Evolutionary conservation across 1,140 invertebrate genomes (phyloP).

Genomic region (Cyphomyrmex costatus): DNA sequence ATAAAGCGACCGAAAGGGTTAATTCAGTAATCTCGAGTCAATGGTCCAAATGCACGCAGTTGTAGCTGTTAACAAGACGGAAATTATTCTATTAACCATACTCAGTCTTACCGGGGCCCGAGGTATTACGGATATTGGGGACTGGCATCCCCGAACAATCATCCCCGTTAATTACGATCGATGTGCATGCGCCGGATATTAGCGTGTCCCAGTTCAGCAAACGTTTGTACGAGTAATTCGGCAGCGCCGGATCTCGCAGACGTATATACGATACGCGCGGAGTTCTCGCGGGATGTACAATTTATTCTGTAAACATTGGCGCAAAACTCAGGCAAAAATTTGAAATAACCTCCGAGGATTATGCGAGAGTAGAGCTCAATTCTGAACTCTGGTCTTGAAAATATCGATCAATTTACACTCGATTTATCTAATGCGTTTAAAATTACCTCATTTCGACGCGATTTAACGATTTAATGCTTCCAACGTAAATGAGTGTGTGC

Average conservation of each 20-base stretch:
- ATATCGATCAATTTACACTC: slow-evolving; percentile 33
- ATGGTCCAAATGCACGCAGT: slow-evolving; percentile 2
- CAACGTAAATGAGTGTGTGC: background rate
- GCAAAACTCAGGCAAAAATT: slow-evolving; percentile 6
- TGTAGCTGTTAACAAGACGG: slow-evolving; percentile 28
- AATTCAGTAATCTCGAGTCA: slow-evolving; percentile 22
- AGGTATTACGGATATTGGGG: slow-evolving; percentile 41
- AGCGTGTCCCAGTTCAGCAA: background rate
- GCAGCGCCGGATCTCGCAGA: background rate
- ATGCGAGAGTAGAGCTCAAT: background rate
- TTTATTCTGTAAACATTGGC: background rate
- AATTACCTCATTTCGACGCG: slow-evolving; percentile 41
- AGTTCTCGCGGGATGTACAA: background rate
- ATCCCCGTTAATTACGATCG: slow-evolving; percentile 34
- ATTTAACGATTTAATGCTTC: slow-evolving; percentile 13
- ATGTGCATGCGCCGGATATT: slow-evolving; percentile 31
- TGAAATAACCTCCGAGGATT: background rate
- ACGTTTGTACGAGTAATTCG: background rate
- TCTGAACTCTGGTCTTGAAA: slow-evolving; percentile 6
- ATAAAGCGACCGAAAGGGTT: slow-evolving; percentile 30
- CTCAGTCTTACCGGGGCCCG: slow-evolving; percentile 17
- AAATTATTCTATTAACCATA: slow-evolving; percentile 44
- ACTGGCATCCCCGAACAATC: slow-evolving; percentile 1
- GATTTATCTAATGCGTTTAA: background rate
- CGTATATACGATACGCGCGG: background rate